Conservation (phyloP, 1,140 invertebrate species). For the Ridgeia piscesae region DNA sequence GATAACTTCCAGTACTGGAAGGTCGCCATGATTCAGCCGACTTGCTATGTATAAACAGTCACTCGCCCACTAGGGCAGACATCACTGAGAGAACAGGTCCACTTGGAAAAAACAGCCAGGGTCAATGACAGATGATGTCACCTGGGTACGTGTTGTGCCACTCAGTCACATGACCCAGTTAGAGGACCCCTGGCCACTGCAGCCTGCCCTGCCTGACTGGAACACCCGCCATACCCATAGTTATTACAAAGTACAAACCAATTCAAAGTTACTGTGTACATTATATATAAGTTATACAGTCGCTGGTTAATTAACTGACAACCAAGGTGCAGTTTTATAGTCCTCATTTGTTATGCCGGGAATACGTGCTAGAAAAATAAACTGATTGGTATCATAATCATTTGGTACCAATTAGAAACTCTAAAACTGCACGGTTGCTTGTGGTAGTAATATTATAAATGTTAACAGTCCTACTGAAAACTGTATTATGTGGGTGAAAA, state of each 20-base stretch:
- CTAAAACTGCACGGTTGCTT: background rate
- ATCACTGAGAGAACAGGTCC: background rate
- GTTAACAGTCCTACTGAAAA: too few species aligned
- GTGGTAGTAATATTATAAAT: background rate
- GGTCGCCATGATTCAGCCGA: background rate
- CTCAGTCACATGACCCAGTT: background rate
- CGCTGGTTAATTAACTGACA: background rate
- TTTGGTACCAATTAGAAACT: background rate
- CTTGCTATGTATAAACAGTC: background rate
- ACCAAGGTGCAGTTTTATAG: background rate
- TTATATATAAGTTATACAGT: background rate
- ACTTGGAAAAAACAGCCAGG: background rate
- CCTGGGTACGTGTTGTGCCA: background rate
- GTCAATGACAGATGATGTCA: background rate
- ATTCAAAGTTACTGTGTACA: too few species aligned
- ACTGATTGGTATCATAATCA: background rate
- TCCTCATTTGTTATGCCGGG: too few species aligned
- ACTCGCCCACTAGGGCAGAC: too few species aligned
- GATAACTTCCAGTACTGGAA: background rate
- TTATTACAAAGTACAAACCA: too few species aligned
- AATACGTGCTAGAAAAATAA: background rate
- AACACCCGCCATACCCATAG: too few species aligned
- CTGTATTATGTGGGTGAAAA: too few species aligned
- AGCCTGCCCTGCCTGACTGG: background rate
- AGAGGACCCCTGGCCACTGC: background rate